These are phyloP conservation scores for Stegodyphus dumicola DNA, from an alignment of 1,140 invertebrate species.

Conservation along the genomic window DNA sequence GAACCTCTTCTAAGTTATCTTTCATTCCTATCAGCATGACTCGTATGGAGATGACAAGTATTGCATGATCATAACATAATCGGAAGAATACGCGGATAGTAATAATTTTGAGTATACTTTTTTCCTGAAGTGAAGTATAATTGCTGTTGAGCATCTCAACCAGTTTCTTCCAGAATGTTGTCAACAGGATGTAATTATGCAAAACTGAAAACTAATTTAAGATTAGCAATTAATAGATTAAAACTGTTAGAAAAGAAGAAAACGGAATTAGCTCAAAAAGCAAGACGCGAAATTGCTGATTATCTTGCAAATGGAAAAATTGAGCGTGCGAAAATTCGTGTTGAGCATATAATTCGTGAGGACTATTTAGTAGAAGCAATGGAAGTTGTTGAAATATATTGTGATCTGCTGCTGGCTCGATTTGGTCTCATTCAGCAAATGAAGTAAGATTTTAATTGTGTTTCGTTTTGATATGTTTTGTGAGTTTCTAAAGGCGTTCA, in stretches of 20 bases:
- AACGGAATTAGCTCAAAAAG: slow-evolving; percentile 94
- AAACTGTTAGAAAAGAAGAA: slow-evolving; percentile 99
- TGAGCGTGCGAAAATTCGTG: slow-evolving; percentile 93
- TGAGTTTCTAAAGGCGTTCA: too few relatives aligned
- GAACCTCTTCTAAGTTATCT: too few relatives aligned
- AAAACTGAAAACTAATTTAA: slow-evolving; percentile 96
- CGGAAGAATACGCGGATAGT: too few relatives aligned
- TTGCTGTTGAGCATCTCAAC: too few relatives aligned
- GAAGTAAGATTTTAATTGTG: too few relatives aligned
- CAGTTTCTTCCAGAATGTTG: slow-evolving; percentile 86
- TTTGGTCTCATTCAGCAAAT: slow-evolving; percentile 98
- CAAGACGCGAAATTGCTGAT: slow-evolving; percentile 97
- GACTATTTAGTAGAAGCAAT: slow-evolving; percentile 99
- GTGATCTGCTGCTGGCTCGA: slow-evolving; percentile 95
- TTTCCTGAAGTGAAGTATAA: too few relatives aligned
- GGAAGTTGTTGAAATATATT: slow-evolving; percentile 99
- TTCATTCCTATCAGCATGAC: too few relatives aligned
- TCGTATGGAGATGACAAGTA: too few relatives aligned
- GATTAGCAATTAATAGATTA: slow-evolving; percentile 90
- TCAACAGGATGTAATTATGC: slow-evolving; percentile 88
- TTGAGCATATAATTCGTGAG: slow-evolving; percentile 98
- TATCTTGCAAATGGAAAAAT: slow-evolving; percentile 90
- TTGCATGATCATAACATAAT: too few relatives aligned
- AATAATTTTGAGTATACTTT: too few relatives aligned
- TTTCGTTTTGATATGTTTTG: too few relatives aligned